Conservation (phyloP, 1,140 invertebrate species). For the Trinorchestia longiramus region DNA sequence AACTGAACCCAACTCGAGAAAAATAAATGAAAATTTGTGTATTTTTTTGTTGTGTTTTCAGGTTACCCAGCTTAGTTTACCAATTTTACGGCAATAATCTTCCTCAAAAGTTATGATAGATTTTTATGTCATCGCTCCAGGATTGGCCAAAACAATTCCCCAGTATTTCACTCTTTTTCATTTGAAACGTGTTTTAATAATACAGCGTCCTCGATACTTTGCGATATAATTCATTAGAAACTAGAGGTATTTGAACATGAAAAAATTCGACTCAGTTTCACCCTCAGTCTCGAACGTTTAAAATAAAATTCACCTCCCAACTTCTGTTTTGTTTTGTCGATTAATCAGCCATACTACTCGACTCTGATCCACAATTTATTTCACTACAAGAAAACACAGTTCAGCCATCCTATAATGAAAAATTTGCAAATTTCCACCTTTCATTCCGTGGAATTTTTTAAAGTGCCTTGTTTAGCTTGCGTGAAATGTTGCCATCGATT, state of each 20-base stretch:
- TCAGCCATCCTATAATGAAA: background rate
- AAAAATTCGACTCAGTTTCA: background rate
- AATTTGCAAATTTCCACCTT: background rate
- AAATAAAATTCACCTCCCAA: background rate
- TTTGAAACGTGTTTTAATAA: too few species aligned
- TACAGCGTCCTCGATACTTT: too few species aligned
- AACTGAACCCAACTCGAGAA: too few species aligned
- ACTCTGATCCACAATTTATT: background rate
- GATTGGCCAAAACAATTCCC: too few species aligned
- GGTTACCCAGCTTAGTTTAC: too few species aligned
- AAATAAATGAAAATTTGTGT: too few species aligned
- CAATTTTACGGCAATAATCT: too few species aligned
- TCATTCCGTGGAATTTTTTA: background rate
- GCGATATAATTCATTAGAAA: background rate
- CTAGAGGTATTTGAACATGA: background rate
- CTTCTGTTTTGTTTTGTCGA: background rate
- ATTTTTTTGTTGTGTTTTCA: too few species aligned
- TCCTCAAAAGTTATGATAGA: too few species aligned
- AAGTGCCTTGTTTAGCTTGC: background rate
- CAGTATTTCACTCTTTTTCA: too few species aligned
- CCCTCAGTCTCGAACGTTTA: background rate
- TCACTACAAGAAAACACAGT: background rate
- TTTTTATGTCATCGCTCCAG: too few species aligned
- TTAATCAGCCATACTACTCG: too few species aligned
- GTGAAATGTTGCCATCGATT: background rate